These are phyloP conservation scores for Cotesia glomerata DNA, from an alignment of 1,140 invertebrate genomes.

Conservation along the genomic window DNA sequence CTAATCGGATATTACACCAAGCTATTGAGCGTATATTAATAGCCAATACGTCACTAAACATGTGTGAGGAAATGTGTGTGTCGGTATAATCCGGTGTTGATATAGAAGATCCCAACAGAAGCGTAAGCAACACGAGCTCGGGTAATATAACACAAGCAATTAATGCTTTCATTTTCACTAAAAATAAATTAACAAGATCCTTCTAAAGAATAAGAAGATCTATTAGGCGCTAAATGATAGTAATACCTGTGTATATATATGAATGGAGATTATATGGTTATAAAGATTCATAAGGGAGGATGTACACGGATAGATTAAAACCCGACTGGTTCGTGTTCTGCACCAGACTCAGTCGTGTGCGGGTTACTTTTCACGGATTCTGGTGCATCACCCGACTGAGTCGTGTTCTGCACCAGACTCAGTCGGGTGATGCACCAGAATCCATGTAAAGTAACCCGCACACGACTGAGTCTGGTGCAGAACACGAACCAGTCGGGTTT, in stretches of 20 bases:
- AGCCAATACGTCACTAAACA: conserved; percentile 1
- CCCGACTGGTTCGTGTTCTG: no score
- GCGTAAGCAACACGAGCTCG: neutral
- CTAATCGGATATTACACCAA: neutral
- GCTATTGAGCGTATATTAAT: conserved; percentile 4
- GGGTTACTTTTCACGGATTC: no score
- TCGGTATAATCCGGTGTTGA: neutral
- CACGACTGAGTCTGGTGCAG: no score
- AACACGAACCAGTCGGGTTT: no score
- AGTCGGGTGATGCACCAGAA: no score
- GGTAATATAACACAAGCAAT: conserved; percentile 10
- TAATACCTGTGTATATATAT: neutral
- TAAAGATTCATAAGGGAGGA: conserved; percentile 6
- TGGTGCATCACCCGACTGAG: no score
- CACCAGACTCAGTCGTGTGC: no score
- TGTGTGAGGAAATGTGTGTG: no score
- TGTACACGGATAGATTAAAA: no score
- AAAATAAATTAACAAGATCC: conserved; percentile 10
- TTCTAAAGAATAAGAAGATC: conserved; percentile 16
- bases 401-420: no score
- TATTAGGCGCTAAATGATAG: neutral
- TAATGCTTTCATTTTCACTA: conserved; percentile 25
- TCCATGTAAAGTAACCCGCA: no score
- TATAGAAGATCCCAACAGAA: neutral
- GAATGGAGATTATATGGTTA: neutral